Evolutionary conservation across 2,113 vertebrate species (phyloP).

Genomic region (Lichenostomus cassidix): DNA sequence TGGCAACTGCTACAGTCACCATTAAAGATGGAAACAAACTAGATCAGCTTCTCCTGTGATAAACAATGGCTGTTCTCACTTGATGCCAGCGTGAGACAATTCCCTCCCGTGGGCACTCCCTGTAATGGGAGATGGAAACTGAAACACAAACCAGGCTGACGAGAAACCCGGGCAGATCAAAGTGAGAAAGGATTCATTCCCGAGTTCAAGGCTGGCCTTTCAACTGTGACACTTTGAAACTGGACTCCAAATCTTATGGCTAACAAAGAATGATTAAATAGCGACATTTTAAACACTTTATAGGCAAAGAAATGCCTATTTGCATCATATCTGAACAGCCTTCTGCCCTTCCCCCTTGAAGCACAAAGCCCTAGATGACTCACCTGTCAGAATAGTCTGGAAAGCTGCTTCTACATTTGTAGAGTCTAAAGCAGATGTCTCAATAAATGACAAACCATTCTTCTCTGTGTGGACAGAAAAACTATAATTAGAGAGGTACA

Average conservation of each 20-base stretch:
- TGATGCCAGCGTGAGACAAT: not conserved
- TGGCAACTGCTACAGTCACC: not conserved
- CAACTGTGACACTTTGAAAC: not conserved
- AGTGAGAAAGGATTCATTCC: not conserved
- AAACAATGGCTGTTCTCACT: not conserved
- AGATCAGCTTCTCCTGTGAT: not conserved
- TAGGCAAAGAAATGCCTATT: not conserved
- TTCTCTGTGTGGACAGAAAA: constrained; percentile 79
- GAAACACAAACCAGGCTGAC: not conserved
- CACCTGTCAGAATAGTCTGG: constrained; percentile 92
- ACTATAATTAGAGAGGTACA: constrained; percentile 4
- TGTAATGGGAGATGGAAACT: not conserved
- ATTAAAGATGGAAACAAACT: not conserved
- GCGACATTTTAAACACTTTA: not conserved
- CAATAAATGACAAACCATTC: constrained; percentile 91
- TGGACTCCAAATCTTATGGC: not conserved
- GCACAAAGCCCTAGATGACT: constrained; percentile 40
- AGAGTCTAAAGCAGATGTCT: constrained; percentile 94
- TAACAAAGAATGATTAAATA: not conserved
- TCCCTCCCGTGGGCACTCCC: not conserved
- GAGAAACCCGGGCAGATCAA: not conserved
- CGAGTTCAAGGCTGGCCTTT: not conserved
- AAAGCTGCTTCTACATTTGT: constrained; percentile 96
- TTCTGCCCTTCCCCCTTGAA: not conserved
- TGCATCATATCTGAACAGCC: not conserved